These are phyloP conservation scores for Cygnus atratus DNA, from an alignment of 2,113 vertebrate genomes.

Conservation along the genomic window DNA sequence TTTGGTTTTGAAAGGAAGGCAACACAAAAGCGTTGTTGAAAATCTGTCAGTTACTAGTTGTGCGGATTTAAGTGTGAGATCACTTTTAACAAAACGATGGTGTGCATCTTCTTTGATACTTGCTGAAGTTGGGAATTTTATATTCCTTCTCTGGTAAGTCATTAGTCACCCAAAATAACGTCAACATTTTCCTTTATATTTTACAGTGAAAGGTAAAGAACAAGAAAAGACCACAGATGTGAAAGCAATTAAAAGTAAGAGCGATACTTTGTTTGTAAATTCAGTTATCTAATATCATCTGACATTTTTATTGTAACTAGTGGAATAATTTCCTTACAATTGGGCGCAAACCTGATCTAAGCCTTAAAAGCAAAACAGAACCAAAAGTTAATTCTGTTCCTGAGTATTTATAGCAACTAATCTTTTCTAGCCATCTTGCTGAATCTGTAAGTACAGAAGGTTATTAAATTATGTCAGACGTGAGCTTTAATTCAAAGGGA, in stretches of 20 bases:
- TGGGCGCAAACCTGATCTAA: background rate
- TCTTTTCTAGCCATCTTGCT: background rate
- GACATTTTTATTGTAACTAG: background rate
- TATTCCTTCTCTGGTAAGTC: background rate
- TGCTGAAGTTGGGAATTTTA: background rate
- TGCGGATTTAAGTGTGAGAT: background rate
- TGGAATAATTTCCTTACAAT: background rate
- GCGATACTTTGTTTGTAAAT: background rate
- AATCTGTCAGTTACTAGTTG: background rate
- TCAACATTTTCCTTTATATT: constrained; percentile 52
- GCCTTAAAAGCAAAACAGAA: background rate
- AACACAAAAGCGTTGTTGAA: background rate
- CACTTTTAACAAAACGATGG: background rate
- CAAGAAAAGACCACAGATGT: constrained; percentile 85
- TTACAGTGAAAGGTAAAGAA: constrained; percentile 94
- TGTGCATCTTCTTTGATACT: background rate
- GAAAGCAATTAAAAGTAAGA: constrained; percentile 88
- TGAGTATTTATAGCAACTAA: constrained; percentile 33
- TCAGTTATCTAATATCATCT: background rate
- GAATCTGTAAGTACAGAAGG: background rate
- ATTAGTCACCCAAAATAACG: background rate
- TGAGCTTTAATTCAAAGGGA: background rate
- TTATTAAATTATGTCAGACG: constrained; percentile 14
- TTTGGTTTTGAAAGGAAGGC: background rate
- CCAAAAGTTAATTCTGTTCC: background rate